Percentiles rank a stretch among this genome's conserved stretches.
Conservation (phyloP, 2,888 invertebrate species). For the Coremacera marginata region DNA sequence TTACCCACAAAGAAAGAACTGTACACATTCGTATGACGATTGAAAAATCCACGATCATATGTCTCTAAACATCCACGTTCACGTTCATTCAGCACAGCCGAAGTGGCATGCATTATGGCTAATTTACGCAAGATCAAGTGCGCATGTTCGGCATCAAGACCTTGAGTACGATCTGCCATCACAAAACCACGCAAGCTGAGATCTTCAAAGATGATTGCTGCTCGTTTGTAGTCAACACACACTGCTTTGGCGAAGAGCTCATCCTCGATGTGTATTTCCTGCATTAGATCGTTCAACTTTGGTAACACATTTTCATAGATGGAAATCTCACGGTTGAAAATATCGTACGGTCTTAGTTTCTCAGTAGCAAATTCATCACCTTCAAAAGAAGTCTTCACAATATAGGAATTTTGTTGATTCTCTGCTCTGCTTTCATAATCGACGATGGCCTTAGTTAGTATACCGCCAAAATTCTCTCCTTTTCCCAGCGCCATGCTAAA, state of each 20-base stretch:
- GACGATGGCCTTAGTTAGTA: constrained; percentile 58
- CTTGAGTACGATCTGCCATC: constrained; percentile 61
- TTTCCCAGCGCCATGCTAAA: constrained; percentile 60
- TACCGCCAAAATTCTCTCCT: constrained; percentile 66
- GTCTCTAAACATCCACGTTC: constrained; percentile 55
- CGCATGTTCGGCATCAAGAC: constrained; percentile 68
- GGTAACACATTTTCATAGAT: constrained; percentile 65
- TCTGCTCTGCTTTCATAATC: constrained; percentile 48
- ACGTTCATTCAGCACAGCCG: constrained; percentile 69
- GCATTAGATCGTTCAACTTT: constrained; percentile 58
- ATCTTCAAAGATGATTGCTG: constrained; percentile 66
- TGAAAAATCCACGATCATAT: constrained; percentile 66
- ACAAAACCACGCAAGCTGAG: constrained; percentile 56
- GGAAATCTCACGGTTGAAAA: constrained; percentile 66
- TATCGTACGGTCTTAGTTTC: constrained; percentile 62
- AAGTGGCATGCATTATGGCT: constrained; percentile 71
- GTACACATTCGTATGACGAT: constrained; percentile 63
- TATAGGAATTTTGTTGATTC: constrained; percentile 51
- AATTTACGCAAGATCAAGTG: constrained; percentile 67
- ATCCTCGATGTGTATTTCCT: constrained; percentile 58
- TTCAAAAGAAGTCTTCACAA: constrained; percentile 64
- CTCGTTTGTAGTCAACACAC: constrained; percentile 60
- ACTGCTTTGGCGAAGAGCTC: constrained; percentile 64
- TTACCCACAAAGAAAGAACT: constrained; percentile 60
- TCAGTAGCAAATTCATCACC: constrained; percentile 58